Base-by-base conservation (phyloP, 2,888 invertebrate genomes). In the Crossocerus cetratus region DNA sequence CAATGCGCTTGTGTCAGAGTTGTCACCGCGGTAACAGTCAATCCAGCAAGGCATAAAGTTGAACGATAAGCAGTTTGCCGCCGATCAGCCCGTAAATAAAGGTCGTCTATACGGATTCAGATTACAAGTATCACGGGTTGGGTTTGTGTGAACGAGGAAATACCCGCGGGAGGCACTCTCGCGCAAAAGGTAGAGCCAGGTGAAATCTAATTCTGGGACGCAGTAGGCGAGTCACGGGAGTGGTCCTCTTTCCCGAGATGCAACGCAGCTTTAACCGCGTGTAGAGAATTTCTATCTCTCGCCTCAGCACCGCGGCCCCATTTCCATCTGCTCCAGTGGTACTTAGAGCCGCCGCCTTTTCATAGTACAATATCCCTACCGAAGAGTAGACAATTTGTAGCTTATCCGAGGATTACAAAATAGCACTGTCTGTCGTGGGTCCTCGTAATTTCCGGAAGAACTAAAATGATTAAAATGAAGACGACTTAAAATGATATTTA, bases 141-240 rank as follows among this genome's bases (percentile, higher is more conserved):
- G 32, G 3, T 32, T 32, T 32, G 32, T 2, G 32, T 2, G 32
- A 32, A 32, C 32, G 63, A 64, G 71, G 65, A 65, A 65, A 62
- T 64, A 63, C 63, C 57, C 61, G 42, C 54, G 44, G 32, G 20
- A 70, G 21, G 59, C 71, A 65, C 71, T 76, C 65, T 58, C 53
- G 54, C 62, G 32, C 4, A 32, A 32, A 69, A 57, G 65, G 57
- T 72, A 69, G 72, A 78, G 66, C 59, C 65, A 67, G 65, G 70
- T 63, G 70, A 80, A 83, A 79, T 74, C 73, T 74, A 82, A 83
- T 82, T 83, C 75, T 67, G 59, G 59, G 18, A 20, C 8, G 55
- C 65, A 70, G 69, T 69, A 74, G 72, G 74, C 74, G 73, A 72
- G 72, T 77, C 74, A 77, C 72, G 72, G 45, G 74, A 55, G 44